These are phyloP conservation scores for Capreolus pygargus DNA, from an alignment of 2,113 vertebrate genomes.

Conservation along the genomic window DNA sequence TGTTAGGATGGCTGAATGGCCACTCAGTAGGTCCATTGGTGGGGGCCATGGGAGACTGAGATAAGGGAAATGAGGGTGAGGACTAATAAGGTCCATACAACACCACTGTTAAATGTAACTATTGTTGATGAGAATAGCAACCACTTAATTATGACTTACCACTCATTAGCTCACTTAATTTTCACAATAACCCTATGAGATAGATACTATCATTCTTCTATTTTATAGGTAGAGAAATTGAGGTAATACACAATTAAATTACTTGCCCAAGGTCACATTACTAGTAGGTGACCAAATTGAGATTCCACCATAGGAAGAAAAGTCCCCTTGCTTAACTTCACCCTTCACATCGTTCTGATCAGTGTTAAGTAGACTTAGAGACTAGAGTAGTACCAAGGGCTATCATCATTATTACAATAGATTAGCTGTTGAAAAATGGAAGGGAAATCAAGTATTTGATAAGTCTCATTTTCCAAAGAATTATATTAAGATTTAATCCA, in stretches of 20 bases:
- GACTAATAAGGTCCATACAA: background rate
- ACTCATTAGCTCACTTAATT: background rate
- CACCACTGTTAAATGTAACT: background rate
- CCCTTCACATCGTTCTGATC: background rate
- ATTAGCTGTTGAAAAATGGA: background rate
- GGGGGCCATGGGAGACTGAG: background rate
- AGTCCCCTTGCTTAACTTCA: background rate
- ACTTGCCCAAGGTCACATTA: background rate
- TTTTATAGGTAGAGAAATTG: slow-evolving; percentile 11
- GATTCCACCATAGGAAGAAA: background rate
- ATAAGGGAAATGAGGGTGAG: background rate
- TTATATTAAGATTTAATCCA: background rate
- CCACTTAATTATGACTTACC: background rate
- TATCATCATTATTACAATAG: background rate
- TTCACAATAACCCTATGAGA: background rate
- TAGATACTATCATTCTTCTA: background rate
- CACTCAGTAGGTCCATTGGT: background rate
- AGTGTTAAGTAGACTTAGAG: background rate
- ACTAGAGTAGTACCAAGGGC: background rate
- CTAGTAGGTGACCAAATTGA: background rate
- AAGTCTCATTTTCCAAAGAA: background rate
- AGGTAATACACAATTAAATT: background rate
- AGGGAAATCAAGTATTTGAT: background rate
- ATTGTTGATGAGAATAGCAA: background rate
- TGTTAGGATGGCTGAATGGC: background rate